Evolutionary conservation across 2,888 invertebrate species (phyloP).

Genomic region (Acanthoscelides obtectus): DNA sequence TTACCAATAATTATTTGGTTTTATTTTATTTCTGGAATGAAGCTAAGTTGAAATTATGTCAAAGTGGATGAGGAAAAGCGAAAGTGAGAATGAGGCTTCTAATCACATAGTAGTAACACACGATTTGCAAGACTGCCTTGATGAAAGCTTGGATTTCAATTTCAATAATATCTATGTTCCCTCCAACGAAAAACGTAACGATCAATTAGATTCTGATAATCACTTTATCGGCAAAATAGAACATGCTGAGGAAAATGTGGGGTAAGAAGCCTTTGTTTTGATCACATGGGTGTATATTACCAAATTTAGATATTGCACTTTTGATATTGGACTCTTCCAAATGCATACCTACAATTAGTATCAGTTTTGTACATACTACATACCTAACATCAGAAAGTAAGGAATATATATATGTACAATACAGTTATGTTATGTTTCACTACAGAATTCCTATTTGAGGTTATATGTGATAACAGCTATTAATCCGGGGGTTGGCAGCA

Average conservation of each 20-base stretch:
- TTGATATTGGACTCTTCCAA: slow-evolving; percentile 23
- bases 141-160: slow-evolving; percentile 41
- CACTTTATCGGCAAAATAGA: slow-evolving; percentile 45
- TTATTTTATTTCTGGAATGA: slow-evolving; percentile 20
- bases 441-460: too few species aligned
- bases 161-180: slow-evolving; percentile 46
- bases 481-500: too few species aligned
- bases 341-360: too few species aligned
- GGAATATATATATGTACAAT: too few species aligned
- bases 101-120: slow-evolving; percentile 49
- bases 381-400: too few species aligned
- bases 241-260: slow-evolving; percentile 48
- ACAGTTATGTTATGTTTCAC: too few species aligned
- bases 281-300: slow-evolving; percentile 22
- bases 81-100: slow-evolving; percentile 27
- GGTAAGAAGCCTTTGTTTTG: slow-evolving; percentile 39
- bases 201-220: slow-evolving; percentile 31
- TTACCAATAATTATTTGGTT: background rate
- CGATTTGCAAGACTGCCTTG: slow-evolving; percentile 53
- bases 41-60: slow-evolving; percentile 24
- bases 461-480: too few species aligned
- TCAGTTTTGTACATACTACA: too few species aligned
- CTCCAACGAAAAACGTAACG: slow-evolving; percentile 29
- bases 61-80: slow-evolving; percentile 29
- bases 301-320: slow-evolving; percentile 33